Conservation (phyloP, 2,113 vertebrate genomes). For the Serilophus lunatus region DNA sequence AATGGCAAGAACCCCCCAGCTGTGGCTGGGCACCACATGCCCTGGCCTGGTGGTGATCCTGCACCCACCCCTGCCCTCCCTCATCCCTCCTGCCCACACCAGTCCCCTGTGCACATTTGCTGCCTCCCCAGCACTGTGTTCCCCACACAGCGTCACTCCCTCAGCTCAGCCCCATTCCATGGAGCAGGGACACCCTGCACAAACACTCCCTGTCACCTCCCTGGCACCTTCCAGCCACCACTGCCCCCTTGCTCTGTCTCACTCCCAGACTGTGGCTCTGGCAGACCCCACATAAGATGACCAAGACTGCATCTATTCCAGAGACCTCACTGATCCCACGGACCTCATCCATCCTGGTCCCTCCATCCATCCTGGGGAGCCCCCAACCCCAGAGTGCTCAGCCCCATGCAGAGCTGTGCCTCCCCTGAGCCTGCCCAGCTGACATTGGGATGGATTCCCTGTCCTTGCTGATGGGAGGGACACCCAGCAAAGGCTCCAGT, state of each 20-base stretch:
- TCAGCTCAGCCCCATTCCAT: not conserved
- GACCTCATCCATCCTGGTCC: not conserved
- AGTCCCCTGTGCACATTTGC: not conserved
- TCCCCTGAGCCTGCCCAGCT: not conserved
- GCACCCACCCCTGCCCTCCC: not conserved
- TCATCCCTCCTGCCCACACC: not conserved
- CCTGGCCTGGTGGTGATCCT: accelerated
- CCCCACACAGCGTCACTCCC: not conserved
- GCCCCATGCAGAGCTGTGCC: not conserved
- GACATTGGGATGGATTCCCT: not conserved
- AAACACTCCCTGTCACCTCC: not conserved
- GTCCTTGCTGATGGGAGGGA: not conserved
- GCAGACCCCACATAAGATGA: not conserved
- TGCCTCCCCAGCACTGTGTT: not conserved
- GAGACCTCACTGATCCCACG: not conserved
- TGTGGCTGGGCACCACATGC: accelerated
- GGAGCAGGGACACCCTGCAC: not conserved
- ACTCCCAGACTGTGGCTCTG: not conserved
- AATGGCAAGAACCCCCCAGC: not conserved
- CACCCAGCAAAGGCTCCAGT: not conserved
- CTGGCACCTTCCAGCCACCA: not conserved
- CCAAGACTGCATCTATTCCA: not conserved
- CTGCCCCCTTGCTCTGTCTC: accelerated
- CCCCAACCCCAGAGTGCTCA: not conserved
- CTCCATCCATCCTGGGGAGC: not conserved